A percentile compares a stretch with the other conserved stretches of the same genome.
phyloP scores from a whole-genome alignment of 2,113 vertebrate species.

The Drymodes brunneopygia region DNA sequence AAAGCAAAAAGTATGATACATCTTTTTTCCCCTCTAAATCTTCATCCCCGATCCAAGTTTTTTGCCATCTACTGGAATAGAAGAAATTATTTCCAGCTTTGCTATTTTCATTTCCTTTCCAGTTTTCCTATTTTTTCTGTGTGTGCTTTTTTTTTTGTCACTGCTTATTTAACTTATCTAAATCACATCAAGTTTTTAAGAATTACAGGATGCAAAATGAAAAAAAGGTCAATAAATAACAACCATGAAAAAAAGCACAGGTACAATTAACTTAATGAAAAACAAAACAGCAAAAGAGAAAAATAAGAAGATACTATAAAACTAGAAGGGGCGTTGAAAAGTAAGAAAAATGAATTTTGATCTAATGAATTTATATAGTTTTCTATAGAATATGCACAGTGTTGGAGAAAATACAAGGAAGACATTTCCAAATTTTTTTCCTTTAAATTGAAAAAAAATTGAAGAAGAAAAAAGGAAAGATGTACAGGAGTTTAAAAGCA shows the following conservation, averaged over 20 bases:
- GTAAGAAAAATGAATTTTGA: background rate
- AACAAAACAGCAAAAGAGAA: background rate
- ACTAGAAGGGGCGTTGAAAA: background rate
- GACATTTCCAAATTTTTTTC: background rate
- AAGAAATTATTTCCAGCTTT: constrained; percentile 16
- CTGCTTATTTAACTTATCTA: background rate
- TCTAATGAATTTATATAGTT: background rate
- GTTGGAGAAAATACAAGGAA: background rate
- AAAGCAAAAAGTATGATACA: background rate
- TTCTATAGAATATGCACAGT: background rate
- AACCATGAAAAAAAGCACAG: background rate
- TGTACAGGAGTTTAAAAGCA: background rate
- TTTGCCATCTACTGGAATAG: background rate
- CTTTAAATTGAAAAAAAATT: background rate
- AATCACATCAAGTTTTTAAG: background rate
- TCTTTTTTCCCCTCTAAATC: background rate
- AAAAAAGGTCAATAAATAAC: background rate
- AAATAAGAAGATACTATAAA: background rate
- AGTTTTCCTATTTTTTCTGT: background rate
- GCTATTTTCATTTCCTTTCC: background rate
- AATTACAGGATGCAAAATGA: background rate
- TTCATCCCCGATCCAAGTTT: background rate
- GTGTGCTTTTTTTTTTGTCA: background rate
- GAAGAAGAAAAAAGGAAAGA: background rate
- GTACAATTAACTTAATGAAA: background rate